Base-by-base conservation (phyloP, 2,797 vertebrate species). In the Platalea minor region DNA sequence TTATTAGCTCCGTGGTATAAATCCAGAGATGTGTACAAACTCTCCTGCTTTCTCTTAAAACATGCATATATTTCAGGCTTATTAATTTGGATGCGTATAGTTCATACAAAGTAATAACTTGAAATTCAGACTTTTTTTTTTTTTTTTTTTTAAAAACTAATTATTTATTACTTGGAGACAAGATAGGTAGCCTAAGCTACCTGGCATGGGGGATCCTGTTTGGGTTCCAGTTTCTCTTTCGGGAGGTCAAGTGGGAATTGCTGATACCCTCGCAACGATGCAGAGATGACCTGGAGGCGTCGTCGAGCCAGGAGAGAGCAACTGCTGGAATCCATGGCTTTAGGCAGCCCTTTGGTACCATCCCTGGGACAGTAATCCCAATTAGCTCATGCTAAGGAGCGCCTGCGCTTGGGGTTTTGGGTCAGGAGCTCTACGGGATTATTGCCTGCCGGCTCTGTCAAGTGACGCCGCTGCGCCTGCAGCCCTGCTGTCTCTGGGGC, bases 1-100 rank as follows among this genome's bases (percentile, higher is more conserved):
- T 95, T 89, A 89, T 91, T 95, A 94, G 75, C 74, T 89, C 45
- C 83, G 74, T 79, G 87, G 46, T 94, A 67, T 60, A 74, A 96
- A 95, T 73, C 72, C 80, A 70, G 74, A 51, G 76, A 61, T 73
- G 70, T 43, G 54, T 84, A 65, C 37, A 43, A 79, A 61, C 89
- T 75, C 86, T 75, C 54, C 35, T 70, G 73, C 84, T 92, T 93
- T 93, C 69, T 89, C 61, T 67, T 87, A 79, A 60, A 72, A 43
- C 29, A 19, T 41, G 33, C 60, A 28, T 92, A 41, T 46, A 54
- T 92, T 74, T 69, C 70, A 76, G 20, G 37, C 74, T 92, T 94
- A 82, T 82, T 94, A 72, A 85, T 92, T 85, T 4, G 56, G 45
- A 10, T 82, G 63, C 8, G 1, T 68, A 28, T 73, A 61, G 88